Conservation (phyloP, 2,888 invertebrate genomes). For the Hesperia comma region DNA sequence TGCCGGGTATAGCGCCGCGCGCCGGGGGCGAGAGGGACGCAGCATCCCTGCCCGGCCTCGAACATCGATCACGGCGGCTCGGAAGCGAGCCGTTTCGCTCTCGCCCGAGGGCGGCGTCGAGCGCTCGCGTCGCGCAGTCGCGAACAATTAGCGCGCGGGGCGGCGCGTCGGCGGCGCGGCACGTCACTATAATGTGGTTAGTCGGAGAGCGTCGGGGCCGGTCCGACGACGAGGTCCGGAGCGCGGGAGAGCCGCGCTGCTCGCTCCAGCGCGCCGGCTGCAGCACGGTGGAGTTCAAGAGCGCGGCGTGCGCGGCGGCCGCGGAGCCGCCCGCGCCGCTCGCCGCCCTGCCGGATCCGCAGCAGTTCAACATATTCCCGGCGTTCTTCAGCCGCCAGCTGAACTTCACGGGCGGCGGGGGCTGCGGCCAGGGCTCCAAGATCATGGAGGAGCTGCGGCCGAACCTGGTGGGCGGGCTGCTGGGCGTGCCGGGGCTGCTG, state of each 20-base stretch:
- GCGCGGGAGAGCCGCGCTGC: slow-evolving; percentile 77
- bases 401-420: slow-evolving; percentile 89
- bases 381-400: slow-evolving; percentile 95
- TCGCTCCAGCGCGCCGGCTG: slow-evolving; percentile 81
- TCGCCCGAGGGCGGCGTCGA: slow-evolving; percentile 72
- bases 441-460: slow-evolving; percentile 95
- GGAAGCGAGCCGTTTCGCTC: slow-evolving; percentile 73
- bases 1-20: slow-evolving; percentile 37
- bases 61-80: slow-evolving; percentile 78
- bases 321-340: slow-evolving; percentile 81
- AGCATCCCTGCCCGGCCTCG: slow-evolving; percentile 74
- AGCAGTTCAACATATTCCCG: slow-evolving; percentile 96
- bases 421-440: slow-evolving; percentile 88
- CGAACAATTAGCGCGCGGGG: slow-evolving; percentile 81
- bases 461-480: slow-evolving; percentile 90
- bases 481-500: slow-evolving; percentile 90
- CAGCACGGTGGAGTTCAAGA: slow-evolving; percentile 94
- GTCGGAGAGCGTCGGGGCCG: slow-evolving; percentile 86
- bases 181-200: slow-evolving; percentile 86
- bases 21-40: slow-evolving; percentile 71
- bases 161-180: slow-evolving; percentile 71
- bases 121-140: slow-evolving; percentile 77
- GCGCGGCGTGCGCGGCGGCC: slow-evolving; percentile 87
- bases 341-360: slow-evolving; percentile 86
- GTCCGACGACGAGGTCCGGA: slow-evolving; percentile 78